Evolutionary conservation across 2,888 invertebrate species (phyloP).

Genomic region (Dynastes maya): DNA sequence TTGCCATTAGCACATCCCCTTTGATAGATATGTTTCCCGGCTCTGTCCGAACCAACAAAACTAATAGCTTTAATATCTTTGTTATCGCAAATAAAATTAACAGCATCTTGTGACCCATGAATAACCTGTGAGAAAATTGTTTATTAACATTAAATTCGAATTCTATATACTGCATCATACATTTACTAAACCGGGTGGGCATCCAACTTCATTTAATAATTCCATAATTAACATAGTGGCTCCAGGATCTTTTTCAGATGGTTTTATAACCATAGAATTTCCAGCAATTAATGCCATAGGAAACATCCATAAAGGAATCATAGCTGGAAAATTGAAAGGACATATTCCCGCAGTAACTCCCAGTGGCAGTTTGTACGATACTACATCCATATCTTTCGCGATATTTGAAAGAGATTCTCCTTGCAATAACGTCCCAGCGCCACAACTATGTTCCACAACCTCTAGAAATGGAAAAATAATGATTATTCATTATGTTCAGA

Average conservation of each 20-base stretch:
- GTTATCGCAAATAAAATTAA: slow-evolving; percentile 97
- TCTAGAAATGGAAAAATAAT: slow-evolving; percentile 74
- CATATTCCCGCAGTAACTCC: slow-evolving; percentile 96
- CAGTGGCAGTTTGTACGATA: slow-evolving; percentile 91
- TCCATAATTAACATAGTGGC: slow-evolving; percentile 97
- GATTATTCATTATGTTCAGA: not conserved
- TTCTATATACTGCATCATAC: slow-evolving; percentile 68
- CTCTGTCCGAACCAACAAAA: slow-evolving; percentile 97
- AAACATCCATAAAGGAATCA: slow-evolving; percentile 99
- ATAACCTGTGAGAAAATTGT: slow-evolving; percentile 76
- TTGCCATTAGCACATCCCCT: slow-evolving; percentile 92
- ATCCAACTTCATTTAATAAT: slow-evolving; percentile 92
- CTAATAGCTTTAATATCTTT: slow-evolving; percentile 97
- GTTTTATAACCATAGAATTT: slow-evolving; percentile 95
- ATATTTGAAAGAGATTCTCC: slow-evolving; percentile 92
- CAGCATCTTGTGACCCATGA: slow-evolving; percentile 95
- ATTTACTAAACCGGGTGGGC: slow-evolving; percentile 96
- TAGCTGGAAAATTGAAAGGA: slow-evolving; percentile 99
- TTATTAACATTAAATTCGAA: not conserved
- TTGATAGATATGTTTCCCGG: slow-evolving; percentile 96
- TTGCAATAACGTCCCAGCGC: slow-evolving; percentile 91
- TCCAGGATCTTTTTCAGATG: slow-evolving; percentile 98
- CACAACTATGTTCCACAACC: slow-evolving; percentile 97
- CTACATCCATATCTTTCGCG: slow-evolving; percentile 97
- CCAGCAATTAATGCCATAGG: slow-evolving; percentile 91